Evolutionary conservation across 2,888 invertebrate species (phyloP).

Genomic region (Clivina fossor): DNA sequence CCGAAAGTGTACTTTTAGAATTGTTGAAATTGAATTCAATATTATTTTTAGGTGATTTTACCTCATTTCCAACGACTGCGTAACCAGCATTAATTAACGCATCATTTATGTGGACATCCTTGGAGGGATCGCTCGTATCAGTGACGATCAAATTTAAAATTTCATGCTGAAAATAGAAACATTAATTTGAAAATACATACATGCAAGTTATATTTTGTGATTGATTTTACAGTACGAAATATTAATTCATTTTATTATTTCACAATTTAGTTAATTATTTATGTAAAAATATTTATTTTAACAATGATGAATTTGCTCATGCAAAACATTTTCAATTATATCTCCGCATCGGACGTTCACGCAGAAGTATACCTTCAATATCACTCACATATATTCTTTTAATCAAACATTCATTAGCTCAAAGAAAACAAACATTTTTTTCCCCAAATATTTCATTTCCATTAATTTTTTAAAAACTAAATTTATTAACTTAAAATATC

Average conservation of each 20-base stretch:
- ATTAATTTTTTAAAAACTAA: not conserved
- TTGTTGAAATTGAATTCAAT: not conserved
- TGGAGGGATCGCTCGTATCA: constrained; percentile 53
- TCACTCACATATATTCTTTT: too few species aligned
- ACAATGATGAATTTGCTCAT: too few species aligned
- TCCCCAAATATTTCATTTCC: too few species aligned
- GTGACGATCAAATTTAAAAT: constrained; percentile 53
- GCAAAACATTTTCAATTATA: constrained; percentile 29
- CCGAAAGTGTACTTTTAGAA: not conserved
- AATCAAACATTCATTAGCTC: too few species aligned
- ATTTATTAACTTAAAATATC: constrained; percentile 6
- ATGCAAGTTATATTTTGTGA: not conserved
- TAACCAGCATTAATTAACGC: constrained; percentile 55
- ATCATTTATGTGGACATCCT: constrained; percentile 57
- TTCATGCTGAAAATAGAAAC: constrained; percentile 38
- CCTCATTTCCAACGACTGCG: constrained; percentile 50
- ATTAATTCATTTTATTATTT: not conserved
- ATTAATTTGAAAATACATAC: too few species aligned
- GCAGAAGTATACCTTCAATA: constrained; percentile 53
- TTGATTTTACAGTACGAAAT: not conserved
- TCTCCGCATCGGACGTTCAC: constrained; percentile 50
- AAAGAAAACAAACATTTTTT: too few species aligned
- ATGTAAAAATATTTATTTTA: too few species aligned
- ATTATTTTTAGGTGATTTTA: constrained; percentile 38
- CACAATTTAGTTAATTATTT: not conserved